A percentile compares a stretch with the other conserved stretches of the same genome.
Conservation (phyloP, 2,797 vertebrate species). For the Notolabrus celidotus region DNA sequence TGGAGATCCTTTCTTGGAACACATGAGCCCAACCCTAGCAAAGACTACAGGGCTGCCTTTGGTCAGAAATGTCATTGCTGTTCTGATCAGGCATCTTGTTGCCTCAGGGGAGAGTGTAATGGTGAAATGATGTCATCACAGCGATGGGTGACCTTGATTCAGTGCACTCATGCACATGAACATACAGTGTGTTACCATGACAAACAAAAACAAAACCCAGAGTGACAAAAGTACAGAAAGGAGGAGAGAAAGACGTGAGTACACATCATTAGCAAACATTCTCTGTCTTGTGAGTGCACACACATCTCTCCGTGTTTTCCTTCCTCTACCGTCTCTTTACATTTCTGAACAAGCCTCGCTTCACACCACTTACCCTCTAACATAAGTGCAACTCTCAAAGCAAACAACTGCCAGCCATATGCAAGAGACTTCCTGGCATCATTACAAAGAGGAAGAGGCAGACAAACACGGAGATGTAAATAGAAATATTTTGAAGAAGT, state of each 20-base stretch:
- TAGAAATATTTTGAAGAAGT: not conserved
- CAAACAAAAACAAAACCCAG: not conserved
- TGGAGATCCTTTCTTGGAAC: constrained; percentile 14
- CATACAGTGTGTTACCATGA: not conserved
- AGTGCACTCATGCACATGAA: not conserved
- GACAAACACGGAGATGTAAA: not conserved
- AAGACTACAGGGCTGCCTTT: constrained; percentile 32
- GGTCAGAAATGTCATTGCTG: constrained; percentile 19
- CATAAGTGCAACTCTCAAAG: not conserved
- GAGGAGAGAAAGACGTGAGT: not conserved
- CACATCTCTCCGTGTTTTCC: not conserved
- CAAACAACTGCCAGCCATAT: constrained; percentile 6
- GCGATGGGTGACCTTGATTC: constrained; percentile 17
- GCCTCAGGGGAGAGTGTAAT: not conserved
- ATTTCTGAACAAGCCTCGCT: constrained; percentile 8
- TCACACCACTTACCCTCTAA: not conserved
- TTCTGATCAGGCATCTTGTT: not conserved
- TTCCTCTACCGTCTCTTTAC: not conserved
- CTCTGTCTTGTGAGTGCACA: constrained; percentile 5
- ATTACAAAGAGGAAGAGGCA: constrained; percentile 5
- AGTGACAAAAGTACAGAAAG: not conserved
- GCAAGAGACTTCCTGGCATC: constrained; percentile 1
- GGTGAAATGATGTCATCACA: constrained; percentile 20
- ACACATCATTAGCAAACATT: not conserved
- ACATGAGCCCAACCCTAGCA: not conserved